phyloP scores from a whole-genome alignment of 2,113 vertebrate genomes.

The Oreotrochilus melanogaster region DNA sequence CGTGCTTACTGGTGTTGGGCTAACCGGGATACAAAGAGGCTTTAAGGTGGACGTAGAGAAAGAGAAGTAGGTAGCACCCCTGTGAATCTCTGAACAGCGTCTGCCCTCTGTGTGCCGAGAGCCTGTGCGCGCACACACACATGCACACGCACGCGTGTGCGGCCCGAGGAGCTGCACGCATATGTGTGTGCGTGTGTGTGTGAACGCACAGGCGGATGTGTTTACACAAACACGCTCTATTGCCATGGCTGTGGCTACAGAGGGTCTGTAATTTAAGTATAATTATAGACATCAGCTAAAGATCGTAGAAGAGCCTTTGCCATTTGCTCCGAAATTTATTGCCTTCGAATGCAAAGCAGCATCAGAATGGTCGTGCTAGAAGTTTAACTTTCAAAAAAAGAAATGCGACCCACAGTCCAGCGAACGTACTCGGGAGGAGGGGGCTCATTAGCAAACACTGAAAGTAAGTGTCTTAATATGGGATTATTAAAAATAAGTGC shows the following conservation, averaged over 20 bases:
- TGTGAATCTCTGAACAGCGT: background rate
- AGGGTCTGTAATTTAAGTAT: background rate
- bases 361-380: background rate
- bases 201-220: background rate
- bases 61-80: background rate
- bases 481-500: background rate
- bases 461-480: background rate
- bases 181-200: background rate
- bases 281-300: constrained; percentile 21
- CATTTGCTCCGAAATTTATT: constrained; percentile 56
- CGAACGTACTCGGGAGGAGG: background rate
- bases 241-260: background rate
- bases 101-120: background rate
- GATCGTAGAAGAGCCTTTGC: constrained; percentile 24
- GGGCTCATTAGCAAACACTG: background rate
- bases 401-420: background rate
- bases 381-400: background rate
- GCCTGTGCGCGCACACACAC: background rate
- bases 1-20: background rate
- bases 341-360: constrained; percentile 18
- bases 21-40: background rate
- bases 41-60: background rate
- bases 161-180: background rate
- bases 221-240: background rate
- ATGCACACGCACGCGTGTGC: background rate